Conservation (phyloP, 2,113 vertebrate genomes). For the Phaethon lepturus region DNA sequence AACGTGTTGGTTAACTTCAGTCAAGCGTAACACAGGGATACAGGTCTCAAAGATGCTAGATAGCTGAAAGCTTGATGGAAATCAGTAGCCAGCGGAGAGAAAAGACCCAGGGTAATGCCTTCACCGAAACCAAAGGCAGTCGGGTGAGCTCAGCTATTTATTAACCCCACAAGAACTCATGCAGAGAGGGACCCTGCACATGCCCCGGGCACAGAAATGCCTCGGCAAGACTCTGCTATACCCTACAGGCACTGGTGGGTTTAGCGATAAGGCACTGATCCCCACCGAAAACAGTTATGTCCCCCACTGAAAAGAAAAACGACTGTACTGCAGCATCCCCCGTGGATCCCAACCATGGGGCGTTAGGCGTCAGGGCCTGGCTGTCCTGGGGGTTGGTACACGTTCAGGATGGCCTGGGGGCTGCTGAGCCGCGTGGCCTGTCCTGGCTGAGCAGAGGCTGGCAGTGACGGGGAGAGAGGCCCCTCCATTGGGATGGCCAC, state of each 20-base stretch:
- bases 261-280: background rate
- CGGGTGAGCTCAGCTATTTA: background rate
- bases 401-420: background rate
- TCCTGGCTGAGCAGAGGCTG: background rate
- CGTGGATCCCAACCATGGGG: background rate
- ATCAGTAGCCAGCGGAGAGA: background rate
- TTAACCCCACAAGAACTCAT: background rate
- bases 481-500: background rate
- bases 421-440: background rate
- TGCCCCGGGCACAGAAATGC: background rate
- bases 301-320: background rate
- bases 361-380: background rate
- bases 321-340: background rate
- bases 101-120: background rate
- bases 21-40: rapidly evolving
- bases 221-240: background rate
- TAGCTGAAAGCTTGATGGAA: background rate
- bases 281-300: background rate
- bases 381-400: background rate
- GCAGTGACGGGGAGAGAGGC: background rate
- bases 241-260: background rate
- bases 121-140: background rate
- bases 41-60: background rate
- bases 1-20: background rate
- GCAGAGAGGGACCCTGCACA: background rate